Evolutionary conservation across 2,797 vertebrate species (phyloP).

Genomic region (Pangasius krempfi): DNA sequence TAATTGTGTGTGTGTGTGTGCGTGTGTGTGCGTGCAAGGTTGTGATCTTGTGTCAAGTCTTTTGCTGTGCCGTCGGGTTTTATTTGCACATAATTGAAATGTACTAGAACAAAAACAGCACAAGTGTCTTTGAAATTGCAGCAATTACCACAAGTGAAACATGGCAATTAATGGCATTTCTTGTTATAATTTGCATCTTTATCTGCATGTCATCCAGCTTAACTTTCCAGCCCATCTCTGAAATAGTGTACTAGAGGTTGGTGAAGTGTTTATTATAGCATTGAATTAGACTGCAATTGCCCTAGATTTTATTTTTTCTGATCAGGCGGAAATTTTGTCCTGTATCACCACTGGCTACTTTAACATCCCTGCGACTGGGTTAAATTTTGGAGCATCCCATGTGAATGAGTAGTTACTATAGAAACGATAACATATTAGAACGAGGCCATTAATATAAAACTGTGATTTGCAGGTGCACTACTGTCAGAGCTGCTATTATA

Average conservation of each 20-base stretch:
- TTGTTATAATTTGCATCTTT: constrained; percentile 12
- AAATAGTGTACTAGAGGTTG: neutral
- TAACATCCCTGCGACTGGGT: neutral
- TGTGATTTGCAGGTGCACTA: neutral
- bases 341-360: neutral
- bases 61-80: constrained; percentile 12
- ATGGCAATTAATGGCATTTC: constrained; percentile 22
- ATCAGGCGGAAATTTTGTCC: neutral
- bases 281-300: neutral
- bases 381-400: neutral
- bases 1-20: neutral
- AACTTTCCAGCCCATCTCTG: neutral
- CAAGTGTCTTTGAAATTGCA: constrained; percentile 12
- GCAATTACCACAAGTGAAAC: constrained; percentile 34
- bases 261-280: constrained; percentile 1
- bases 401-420: neutral
- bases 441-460: neutral
- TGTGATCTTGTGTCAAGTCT: constrained; percentile 23
- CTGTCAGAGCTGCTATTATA: neutral
- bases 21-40: neutral
- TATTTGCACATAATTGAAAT: constrained; percentile 28
- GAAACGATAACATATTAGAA: neutral
- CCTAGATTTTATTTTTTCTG: neutral
- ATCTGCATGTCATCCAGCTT: constrained; percentile 13
- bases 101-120: constrained; percentile 19